Percentiles rank a stretch among this genome's conserved stretches.
These are phyloP conservation scores for Natrix natrix DNA, from an alignment of 2,797 vertebrate genomes.

Conservation along the genomic window DNA sequence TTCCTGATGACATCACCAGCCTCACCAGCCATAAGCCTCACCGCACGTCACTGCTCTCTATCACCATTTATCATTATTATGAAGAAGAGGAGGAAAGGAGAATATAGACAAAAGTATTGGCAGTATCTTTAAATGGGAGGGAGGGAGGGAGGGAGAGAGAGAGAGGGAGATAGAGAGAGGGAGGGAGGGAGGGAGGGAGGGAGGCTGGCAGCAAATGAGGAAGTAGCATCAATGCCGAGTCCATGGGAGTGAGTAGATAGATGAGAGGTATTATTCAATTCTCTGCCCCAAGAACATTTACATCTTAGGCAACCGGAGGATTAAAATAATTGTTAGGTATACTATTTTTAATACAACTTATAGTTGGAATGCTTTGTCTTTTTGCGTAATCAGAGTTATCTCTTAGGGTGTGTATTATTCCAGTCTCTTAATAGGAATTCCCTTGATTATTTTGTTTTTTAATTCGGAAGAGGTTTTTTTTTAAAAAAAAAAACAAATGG, in stretches of 20 bases:
- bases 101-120: background rate
- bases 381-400: background rate
- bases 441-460: conserved; percentile 3
- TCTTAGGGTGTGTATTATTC: background rate
- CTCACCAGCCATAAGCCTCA: too few relatives aligned
- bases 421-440: background rate
- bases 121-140: background rate
- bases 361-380: background rate
- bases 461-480: background rate
- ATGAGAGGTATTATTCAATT: background rate
- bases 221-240: background rate
- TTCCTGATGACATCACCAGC: too few relatives aligned
- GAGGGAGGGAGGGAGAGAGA: too few relatives aligned
- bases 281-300: background rate
- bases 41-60: too few relatives aligned
- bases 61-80: background rate
- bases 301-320: background rate
- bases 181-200: background rate
- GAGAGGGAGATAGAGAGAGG: too few relatives aligned
- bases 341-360: background rate
- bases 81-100: background rate
- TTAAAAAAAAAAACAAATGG: background rate
- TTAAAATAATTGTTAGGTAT: conserved; percentile 1
- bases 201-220: background rate
- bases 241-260: background rate